Evolutionary conservation across 2,113 vertebrate species (phyloP).

Genomic region (Lasiurus borealis): DNA sequence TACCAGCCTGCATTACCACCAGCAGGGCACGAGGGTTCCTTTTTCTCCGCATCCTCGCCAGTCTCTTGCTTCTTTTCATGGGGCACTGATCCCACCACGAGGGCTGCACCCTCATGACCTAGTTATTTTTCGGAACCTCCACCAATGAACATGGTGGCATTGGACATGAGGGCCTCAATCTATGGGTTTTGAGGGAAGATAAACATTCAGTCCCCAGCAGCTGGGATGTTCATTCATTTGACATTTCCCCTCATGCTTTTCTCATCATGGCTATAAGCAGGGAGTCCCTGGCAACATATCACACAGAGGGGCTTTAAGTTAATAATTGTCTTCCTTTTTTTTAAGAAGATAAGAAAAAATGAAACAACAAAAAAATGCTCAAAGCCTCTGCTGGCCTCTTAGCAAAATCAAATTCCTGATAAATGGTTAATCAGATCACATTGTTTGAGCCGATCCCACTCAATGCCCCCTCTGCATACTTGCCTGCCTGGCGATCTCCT

Average conservation of each 20-base stretch:
- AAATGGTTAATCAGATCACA: not conserved
- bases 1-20: too few relatives aligned
- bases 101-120: not conserved
- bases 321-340: not conserved
- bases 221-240: not conserved
- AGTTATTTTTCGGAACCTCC: not conserved
- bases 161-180: not conserved
- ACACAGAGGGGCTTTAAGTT: not conserved
- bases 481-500: not conserved
- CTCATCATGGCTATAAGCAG: not conserved
- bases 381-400: not conserved
- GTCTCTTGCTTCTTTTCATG: not conserved
- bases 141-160: not conserved
- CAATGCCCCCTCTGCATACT: not conserved
- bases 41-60: too few relatives aligned
- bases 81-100: not conserved
- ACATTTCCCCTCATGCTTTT: not conserved
- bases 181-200: not conserved
- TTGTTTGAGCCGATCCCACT: not conserved
- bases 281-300: not conserved
- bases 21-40: too few relatives aligned
- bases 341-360: not conserved
- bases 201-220: not conserved
- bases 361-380: constrained; percentile 31
- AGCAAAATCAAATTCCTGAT: constrained; percentile 33